Evolutionary conservation across 2,888 invertebrate genomes (phyloP), one percentile per base, ranked within the genome.

Genomic region (Entomobrya proxima): DNA sequence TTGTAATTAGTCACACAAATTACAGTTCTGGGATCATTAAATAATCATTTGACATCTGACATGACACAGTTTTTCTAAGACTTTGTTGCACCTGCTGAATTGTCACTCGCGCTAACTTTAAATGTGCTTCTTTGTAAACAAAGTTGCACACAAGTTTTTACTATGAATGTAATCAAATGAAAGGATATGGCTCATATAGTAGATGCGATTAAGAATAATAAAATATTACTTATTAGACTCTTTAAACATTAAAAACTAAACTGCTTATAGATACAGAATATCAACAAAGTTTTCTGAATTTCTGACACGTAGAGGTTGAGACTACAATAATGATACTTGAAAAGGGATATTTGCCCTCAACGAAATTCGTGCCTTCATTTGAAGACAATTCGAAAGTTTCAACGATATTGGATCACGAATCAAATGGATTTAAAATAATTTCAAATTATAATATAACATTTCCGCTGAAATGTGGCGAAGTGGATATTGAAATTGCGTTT

Each of bases 1-100:
- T 47, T n/a, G 52, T 79, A 83, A 83, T 83, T 83, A 83, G 50
- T 76, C 67, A 61, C 76, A 76, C 76, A 76, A 76, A 76, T 76
- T 83, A 83, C 50, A 27, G 47, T 69, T 61, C 50, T 76, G 76
- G 21, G 83, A 67, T 83, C 40, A 24, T 40, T 52, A 72, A 37
- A 81, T 81, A 27, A 72, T 72, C 37, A 27, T 72, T 47, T 35
- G 64, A 80, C 69, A 80, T 64, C 72, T 81, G 81, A 72, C 67
- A 81, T 15, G 72, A 27, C 44, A 67, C 72, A 47, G 72, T 50
- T 72, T 47, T 15, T 40, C 15, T 15, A 7, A 47, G 50, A 15
- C 5, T 61, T 61, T 4, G 32, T 61, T 11, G 44, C 9, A 40
- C 9, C n/a, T n/a, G n/a, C n/a, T n/a, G n/a, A n/a, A n/a, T n/a